These are phyloP conservation scores for Trinorchestia longiramus DNA, from an alignment of 1,140 invertebrate species.

Conservation along the genomic window DNA sequence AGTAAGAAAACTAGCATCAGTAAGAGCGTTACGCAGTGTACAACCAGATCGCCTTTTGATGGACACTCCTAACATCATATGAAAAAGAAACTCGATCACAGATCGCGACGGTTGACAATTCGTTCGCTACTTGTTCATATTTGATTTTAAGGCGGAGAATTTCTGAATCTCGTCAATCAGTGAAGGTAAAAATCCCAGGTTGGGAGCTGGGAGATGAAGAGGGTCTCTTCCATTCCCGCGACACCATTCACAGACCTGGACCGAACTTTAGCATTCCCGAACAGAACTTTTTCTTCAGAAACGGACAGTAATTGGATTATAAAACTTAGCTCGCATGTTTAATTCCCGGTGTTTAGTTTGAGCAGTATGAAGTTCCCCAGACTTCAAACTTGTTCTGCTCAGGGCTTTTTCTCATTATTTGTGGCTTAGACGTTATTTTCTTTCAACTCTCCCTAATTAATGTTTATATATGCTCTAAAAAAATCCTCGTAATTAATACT, in stretches of 20 bases:
- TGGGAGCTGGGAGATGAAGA: background rate
- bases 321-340: slow-evolving; percentile 39
- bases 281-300: slow-evolving; percentile 46
- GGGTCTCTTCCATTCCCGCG: background rate
- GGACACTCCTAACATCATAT: background rate
- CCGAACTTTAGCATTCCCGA: slow-evolving; percentile 10
- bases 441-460: background rate
- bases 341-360: slow-evolving; percentile 35
- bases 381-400: background rate
- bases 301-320: slow-evolving; percentile 51
- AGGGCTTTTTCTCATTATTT: slow-evolving; percentile 45
- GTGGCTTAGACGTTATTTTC: background rate
- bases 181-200: background rate
- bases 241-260: slow-evolving; percentile 45
- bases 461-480: background rate
- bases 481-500: background rate
- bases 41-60: background rate
- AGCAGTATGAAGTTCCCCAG: slow-evolving; percentile 17
- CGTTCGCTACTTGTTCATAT: background rate
- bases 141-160: background rate
- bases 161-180: slow-evolving; percentile 7
- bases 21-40: background rate
- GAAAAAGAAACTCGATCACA: background rate
- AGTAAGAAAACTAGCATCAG: no score
- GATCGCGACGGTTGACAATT: background rate